phyloP scores from a whole-genome alignment of 2,888 invertebrate genomes.

The Caenorhabditis drosophilae region DNA sequence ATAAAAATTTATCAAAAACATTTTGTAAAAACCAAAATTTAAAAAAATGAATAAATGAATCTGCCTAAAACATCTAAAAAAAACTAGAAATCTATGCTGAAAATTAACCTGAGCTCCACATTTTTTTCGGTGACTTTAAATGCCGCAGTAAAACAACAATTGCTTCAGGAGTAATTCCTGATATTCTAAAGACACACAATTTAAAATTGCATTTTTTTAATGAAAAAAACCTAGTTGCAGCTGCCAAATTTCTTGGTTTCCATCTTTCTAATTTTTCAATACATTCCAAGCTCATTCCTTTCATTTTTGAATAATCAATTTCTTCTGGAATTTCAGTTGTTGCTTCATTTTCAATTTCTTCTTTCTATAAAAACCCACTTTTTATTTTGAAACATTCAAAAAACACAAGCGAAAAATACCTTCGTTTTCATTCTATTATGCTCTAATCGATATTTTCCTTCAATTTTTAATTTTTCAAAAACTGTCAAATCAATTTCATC shows the following conservation, averaged over 20 bases:
- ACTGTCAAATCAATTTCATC: constrained; percentile 6
- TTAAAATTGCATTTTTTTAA: too few relatives aligned
- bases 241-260: constrained; percentile 66
- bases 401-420: constrained; percentile 28
- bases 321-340: constrained; percentile 53
- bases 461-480: constrained; percentile 40
- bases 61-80: too few relatives aligned
- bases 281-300: constrained; percentile 77
- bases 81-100: too few relatives aligned
- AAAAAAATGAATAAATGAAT: not conserved
- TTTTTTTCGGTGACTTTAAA: constrained; percentile 26
- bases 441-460: constrained; percentile 52
- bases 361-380: constrained; percentile 23
- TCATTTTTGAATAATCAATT: constrained; percentile 52
- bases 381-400: not conserved
- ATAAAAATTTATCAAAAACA: constrained; percentile 1
- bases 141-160: constrained; percentile 49
- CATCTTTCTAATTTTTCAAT: constrained; percentile 62
- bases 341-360: constrained; percentile 55
- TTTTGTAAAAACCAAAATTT: not conserved
- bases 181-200: too few relatives aligned
- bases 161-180: constrained; percentile 62
- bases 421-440: constrained; percentile 47
- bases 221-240: constrained; percentile 66
- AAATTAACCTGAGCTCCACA: not conserved